Conservation (phyloP, 2,888 invertebrate genomes). For the Periphyllus acericola region DNA sequence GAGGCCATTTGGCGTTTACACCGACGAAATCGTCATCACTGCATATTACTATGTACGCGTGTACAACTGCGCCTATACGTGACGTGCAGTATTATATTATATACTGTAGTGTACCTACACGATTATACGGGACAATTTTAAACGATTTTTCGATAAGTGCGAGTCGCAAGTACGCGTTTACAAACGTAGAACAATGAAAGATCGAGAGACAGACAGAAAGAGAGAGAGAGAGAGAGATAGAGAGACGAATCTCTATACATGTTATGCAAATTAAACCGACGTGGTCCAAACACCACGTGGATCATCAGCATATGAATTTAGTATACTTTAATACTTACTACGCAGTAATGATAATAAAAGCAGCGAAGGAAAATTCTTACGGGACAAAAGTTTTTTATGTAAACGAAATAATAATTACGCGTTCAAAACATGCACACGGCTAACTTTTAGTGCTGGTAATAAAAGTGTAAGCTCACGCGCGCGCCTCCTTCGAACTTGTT, state of each 20-base stretch:
- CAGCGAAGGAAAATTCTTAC: background rate
- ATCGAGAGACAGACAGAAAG: too few species aligned
- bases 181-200: too few species aligned
- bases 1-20: background rate
- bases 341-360: background rate
- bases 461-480: background rate
- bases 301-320: background rate
- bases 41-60: too few species aligned
- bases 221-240: too few species aligned
- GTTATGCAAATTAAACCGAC: background rate
- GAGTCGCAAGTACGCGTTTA: background rate
- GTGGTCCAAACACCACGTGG: background rate
- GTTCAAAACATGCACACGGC: constrained; percentile 8
- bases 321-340: background rate
- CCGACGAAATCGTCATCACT: too few species aligned
- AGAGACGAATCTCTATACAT: background rate
- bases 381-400: background rate
- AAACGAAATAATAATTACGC: constrained; percentile 24
- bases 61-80: too few species aligned
- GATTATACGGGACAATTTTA: background rate
- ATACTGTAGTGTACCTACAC: too few species aligned
- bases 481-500: background rate
- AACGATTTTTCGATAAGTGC: background rate
- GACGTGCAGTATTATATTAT: too few species aligned
- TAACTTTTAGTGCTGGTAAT: background rate